Percentiles rank a stretch among this genome's conserved stretches.
These are phyloP conservation scores for Andricus grossulariae DNA, from an alignment of 1,140 invertebrate species.

Conservation along the genomic window DNA sequence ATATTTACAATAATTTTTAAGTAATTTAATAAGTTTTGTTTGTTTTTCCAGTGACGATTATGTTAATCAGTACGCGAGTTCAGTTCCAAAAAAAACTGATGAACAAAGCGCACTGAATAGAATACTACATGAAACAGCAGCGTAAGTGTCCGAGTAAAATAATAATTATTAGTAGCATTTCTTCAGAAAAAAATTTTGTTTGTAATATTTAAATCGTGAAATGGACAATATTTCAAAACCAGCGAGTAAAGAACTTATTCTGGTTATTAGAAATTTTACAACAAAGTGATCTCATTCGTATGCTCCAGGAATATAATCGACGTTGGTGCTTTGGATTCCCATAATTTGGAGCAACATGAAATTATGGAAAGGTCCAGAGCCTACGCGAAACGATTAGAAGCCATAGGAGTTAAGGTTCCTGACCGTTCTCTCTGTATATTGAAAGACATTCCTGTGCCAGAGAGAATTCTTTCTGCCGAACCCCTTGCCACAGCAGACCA, in stretches of 20 bases:
- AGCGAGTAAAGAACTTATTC: background rate
- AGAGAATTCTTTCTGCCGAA: constrained; percentile 76
- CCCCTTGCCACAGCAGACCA: constrained; percentile 76
- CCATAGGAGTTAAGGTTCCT: constrained; percentile 71
- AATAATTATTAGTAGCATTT: background rate
- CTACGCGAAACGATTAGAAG: constrained; percentile 80
- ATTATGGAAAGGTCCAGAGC: constrained; percentile 85
- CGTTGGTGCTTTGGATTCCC: constrained; percentile 86
- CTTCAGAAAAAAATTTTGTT: too few species aligned
- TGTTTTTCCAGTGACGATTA: constrained; percentile 80
- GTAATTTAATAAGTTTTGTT: constrained; percentile 44
- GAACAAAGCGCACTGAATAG: constrained; percentile 91
- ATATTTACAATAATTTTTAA: background rate
- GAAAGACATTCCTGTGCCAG: constrained; percentile 79
- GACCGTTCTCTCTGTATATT: constrained; percentile 73
- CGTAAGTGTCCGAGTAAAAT: constrained; percentile 79
- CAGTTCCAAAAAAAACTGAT: constrained; percentile 86
- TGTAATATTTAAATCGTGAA: background rate
- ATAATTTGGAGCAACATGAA: constrained; percentile 87
- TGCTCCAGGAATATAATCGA: constrained; percentile 87
- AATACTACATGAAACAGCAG: constrained; percentile 91
- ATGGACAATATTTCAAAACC: constrained; percentile 34
- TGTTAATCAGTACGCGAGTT: constrained; percentile 79
- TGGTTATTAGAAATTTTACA: too few species aligned
- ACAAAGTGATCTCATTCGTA: too few species aligned